These are phyloP conservation scores for Alosa alosa DNA, from an alignment of 2,113 vertebrate genomes.

Conservation along the genomic window DNA sequence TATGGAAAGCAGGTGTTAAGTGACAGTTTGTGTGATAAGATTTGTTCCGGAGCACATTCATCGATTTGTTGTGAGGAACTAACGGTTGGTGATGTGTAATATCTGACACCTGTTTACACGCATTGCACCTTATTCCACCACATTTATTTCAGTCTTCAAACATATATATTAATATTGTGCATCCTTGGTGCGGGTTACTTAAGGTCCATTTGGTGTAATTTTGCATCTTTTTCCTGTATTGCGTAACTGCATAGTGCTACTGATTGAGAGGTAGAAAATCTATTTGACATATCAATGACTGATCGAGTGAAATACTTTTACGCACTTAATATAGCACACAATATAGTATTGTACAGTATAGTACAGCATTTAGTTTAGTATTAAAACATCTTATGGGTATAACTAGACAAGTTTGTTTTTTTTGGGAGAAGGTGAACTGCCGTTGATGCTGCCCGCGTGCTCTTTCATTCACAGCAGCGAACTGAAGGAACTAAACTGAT, in stretches of 20 bases:
- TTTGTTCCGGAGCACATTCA: not conserved
- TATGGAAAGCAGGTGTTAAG: not conserved
- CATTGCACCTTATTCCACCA: not conserved
- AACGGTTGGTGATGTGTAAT: not conserved
- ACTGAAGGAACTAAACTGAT: not conserved
- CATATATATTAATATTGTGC: not conserved
- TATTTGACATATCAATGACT: not conserved
- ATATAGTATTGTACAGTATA: not conserved
- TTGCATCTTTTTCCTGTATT: not conserved
- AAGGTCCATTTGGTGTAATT: not conserved
- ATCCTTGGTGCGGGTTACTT: not conserved
- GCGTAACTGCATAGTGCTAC: not conserved
- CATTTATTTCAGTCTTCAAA: not conserved
- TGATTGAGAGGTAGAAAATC: not conserved
- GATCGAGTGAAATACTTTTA: not conserved
- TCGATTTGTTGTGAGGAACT: not conserved
- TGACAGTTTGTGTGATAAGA: not conserved
- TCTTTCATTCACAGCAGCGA: not conserved
- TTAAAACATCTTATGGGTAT: not conserved
- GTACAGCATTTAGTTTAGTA: not conserved
- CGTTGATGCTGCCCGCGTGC: not conserved
- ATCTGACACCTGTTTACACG: not conserved
- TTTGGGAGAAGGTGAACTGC: not conserved
- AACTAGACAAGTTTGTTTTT: not conserved
- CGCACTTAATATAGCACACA: not conserved